Conservation (phyloP, 1,140 invertebrate genomes). For the Aphelenchoides besseyi region DNA sequence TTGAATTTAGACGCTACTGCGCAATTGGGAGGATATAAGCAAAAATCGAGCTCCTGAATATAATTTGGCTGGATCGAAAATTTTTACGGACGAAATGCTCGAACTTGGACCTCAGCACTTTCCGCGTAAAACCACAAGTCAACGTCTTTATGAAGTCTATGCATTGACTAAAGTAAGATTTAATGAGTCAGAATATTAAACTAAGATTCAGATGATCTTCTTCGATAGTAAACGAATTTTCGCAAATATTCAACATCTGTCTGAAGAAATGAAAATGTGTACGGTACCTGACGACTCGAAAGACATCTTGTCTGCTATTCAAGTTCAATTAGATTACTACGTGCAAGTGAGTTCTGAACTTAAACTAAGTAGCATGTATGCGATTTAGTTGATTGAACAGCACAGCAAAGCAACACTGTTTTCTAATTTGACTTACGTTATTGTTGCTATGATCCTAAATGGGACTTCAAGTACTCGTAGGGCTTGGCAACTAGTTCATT, state of each 20-base stretch:
- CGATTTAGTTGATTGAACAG: slow-evolving; percentile 1
- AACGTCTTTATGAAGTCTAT: slow-evolving; percentile 7
- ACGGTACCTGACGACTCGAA: not conserved
- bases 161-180: slow-evolving; percentile 19
- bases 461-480: slow-evolving; percentile 22
- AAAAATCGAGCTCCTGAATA: slow-evolving; percentile 29
- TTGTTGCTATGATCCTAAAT: slow-evolving; percentile 36
- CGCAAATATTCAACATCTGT: slow-evolving; percentile 59
- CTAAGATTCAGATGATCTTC: slow-evolving; percentile 18
- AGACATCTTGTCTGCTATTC: not conserved
- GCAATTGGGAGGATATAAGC: slow-evolving; percentile 21
- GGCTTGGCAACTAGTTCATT: not conserved
- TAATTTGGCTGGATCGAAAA: slow-evolving; percentile 23
- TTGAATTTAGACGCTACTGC: slow-evolving; percentile 19
- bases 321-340: not conserved
- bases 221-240: slow-evolving; percentile 61
- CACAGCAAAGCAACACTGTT: slow-evolving; percentile 19
- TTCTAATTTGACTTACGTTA: slow-evolving; percentile 32
- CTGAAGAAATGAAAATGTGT: slow-evolving; percentile 29
- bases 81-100: slow-evolving; percentile 26
- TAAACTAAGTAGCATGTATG: not conserved
- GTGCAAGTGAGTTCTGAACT: not conserved
- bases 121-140: slow-evolving; percentile 2
- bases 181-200: not conserved
- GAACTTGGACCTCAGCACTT: slow-evolving; percentile 25